Conservation (phyloP, 2,113 vertebrate genomes). For the Tretioscincus oriximinensis region DNA sequence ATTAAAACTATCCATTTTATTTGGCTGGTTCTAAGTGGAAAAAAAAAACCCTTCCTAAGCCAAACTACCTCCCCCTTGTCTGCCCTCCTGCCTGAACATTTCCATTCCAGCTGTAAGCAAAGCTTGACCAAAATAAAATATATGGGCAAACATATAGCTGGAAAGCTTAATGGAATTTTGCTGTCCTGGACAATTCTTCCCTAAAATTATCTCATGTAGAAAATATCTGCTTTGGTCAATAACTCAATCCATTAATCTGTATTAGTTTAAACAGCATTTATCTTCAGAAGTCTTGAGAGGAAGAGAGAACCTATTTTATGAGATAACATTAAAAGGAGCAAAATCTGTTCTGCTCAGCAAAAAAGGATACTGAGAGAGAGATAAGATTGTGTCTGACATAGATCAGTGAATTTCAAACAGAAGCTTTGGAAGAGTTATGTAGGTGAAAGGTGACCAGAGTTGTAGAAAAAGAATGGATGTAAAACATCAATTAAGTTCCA, state of each 20-base stretch:
- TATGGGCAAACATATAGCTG: background rate
- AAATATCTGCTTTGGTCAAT: background rate
- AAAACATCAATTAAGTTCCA: background rate
- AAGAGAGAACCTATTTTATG: background rate
- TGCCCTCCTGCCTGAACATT: too few relatives aligned
- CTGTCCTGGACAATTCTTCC: background rate
- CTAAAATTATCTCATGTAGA: background rate
- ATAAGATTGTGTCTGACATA: background rate
- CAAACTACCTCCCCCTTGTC: too few relatives aligned
- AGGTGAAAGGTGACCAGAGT: background rate
- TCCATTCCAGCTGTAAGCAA: background rate
- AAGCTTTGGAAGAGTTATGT: slow-evolving; percentile 4
- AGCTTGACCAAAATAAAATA: background rate
- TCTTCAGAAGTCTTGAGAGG: background rate
- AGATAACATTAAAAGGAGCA: slow-evolving; percentile 2
- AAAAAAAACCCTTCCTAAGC: too few relatives aligned
- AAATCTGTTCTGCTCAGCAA: slow-evolving; percentile 1
- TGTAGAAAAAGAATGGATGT: background rate
- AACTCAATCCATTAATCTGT: slow-evolving; percentile 6
- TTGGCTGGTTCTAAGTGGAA: too few relatives aligned
- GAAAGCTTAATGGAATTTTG: background rate
- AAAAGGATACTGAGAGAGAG: background rate
- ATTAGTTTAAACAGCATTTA: slow-evolving; percentile 5
- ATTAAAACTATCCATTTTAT: too few relatives aligned
- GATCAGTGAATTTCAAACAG: slow-evolving; percentile 9